Evolutionary conservation across 2,888 invertebrate species (phyloP).

Genomic region (Phengaris arion): DNA sequence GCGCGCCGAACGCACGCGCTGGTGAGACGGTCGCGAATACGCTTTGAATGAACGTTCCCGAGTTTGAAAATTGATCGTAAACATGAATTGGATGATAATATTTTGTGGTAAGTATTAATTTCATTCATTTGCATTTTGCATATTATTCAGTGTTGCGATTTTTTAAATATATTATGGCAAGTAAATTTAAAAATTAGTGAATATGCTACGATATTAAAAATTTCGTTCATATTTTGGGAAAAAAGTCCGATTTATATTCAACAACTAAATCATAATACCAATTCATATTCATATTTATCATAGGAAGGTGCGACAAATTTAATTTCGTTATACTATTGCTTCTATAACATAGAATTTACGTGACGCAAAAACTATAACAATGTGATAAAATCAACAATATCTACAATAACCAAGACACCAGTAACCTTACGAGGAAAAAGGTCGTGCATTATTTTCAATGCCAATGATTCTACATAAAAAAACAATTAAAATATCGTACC

Average conservation of each 20-base stretch:
- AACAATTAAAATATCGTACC: constrained; percentile 29
- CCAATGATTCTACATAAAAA: constrained; percentile 34
- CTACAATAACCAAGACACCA: neutral
- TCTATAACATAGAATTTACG: neutral
- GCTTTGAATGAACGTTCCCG: constrained; percentile 34
- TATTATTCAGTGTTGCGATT: too few relatives aligned
- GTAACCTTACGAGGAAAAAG: constrained; percentile 16
- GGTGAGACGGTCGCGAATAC: constrained; percentile 45
- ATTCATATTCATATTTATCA: too few relatives aligned
- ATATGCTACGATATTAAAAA: too few relatives aligned
- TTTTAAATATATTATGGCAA: neutral
- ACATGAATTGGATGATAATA: constrained; percentile 60
- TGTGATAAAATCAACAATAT: neutral
- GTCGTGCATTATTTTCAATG: constrained; percentile 34
- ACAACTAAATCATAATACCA: too few relatives aligned
- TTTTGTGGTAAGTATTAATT: constrained; percentile 61
- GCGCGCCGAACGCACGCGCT: constrained; percentile 66
- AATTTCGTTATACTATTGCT: too few relatives aligned
- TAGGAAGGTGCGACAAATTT: too few relatives aligned
- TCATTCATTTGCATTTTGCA: neutral
- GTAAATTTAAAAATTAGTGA: too few relatives aligned
- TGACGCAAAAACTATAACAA: neutral
- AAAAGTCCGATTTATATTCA: too few relatives aligned
- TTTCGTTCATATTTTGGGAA: too few relatives aligned
- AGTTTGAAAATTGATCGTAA: constrained; percentile 35